Percentiles rank a stretch among this genome's conserved stretches.
Conservation (phyloP, 2,888 invertebrate genomes). For the Ophion costatus region DNA sequence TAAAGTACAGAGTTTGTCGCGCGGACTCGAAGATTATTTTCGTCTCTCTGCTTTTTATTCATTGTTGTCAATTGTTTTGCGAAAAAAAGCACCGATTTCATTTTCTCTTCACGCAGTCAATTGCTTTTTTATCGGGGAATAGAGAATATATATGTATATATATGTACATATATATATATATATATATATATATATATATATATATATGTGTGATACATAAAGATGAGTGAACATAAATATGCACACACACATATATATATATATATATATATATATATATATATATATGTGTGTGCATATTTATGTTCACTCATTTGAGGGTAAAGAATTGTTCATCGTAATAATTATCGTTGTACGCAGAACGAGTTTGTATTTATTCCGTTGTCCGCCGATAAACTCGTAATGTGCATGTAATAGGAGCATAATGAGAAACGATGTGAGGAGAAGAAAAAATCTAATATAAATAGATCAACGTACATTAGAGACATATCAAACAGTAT, state of each 20-base stretch:
- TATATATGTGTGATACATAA: not conserved
- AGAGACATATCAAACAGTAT: constrained; percentile 83
- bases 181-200: not conserved
- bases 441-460: constrained; percentile 66
- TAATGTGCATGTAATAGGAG: constrained; percentile 66
- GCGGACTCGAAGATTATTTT: constrained; percentile 70
- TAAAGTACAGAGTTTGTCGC: constrained; percentile 73
- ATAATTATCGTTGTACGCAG: constrained; percentile 58
- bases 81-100: not conserved
- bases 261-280: constrained; percentile 4
- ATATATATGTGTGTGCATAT: not conserved
- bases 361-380: constrained; percentile 70
- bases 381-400: constrained; percentile 74
- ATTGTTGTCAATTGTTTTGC: not conserved
- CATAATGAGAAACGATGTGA: constrained; percentile 59
- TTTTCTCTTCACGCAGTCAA: not conserved
- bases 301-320: constrained; percentile 50
- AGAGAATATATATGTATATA: not conserved
- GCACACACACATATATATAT: not conserved
- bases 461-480: constrained; percentile 77
- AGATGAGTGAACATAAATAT: too few relatives aligned
- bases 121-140: not conserved
- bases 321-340: constrained; percentile 61
- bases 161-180: constrained; percentile 6
- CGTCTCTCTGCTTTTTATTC: not conserved